These are phyloP conservation scores for Microctenopoma lineatum DNA, from an alignment of 2,797 vertebrate genomes.

Conservation along the genomic window DNA sequence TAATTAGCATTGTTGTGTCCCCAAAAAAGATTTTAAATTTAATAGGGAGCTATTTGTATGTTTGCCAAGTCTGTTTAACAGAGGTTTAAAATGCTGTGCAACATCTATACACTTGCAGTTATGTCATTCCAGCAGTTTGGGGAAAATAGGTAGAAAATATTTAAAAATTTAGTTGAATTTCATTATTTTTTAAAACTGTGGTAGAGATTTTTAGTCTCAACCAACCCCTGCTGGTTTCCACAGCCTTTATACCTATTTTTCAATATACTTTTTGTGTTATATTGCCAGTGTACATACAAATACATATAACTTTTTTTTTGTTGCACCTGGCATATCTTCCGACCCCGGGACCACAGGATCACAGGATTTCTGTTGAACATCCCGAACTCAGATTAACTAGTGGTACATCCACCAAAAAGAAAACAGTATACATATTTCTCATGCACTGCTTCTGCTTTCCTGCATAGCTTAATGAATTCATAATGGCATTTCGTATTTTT, in stretches of 20 bases:
- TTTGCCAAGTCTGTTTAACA: background rate
- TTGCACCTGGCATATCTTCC: background rate
- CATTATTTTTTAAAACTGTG: background rate
- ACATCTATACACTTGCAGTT: too few species aligned
- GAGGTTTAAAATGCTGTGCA: background rate
- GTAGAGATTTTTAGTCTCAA: background rate
- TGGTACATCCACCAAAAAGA: too few species aligned
- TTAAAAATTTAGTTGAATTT: background rate
- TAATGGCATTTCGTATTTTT: too few species aligned
- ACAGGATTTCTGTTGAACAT: too few species aligned
- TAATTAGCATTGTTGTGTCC: background rate
- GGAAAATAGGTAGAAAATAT: background rate
- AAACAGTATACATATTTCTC: too few species aligned
- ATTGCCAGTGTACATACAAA: too few species aligned
- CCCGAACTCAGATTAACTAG: too few species aligned
- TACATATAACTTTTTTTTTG: background rate
- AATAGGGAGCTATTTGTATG: background rate
- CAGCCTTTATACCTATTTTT: background rate
- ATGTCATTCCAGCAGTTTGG: background rate
- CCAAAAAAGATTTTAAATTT: background rate
- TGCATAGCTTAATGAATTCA: too few species aligned
- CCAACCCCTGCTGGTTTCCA: background rate
- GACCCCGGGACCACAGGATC: background rate
- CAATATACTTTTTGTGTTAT: background rate
- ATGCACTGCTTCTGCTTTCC: too few species aligned